These are phyloP conservation scores for Ariopsis seemanni DNA, from an alignment of 2,113 vertebrate species.

Conservation along the genomic window DNA sequence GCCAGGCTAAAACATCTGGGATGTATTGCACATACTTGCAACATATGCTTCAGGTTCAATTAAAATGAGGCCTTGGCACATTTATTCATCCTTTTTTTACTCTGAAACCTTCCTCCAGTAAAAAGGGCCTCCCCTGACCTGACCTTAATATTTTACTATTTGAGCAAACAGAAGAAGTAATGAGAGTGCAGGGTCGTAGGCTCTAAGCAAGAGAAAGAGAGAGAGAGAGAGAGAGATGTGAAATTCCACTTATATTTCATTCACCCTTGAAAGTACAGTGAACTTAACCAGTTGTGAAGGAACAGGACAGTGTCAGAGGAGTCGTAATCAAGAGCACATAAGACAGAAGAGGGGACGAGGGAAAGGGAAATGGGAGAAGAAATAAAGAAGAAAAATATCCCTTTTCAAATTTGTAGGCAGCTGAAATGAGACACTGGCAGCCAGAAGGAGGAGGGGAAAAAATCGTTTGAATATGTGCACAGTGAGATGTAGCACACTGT, in stretches of 20 bases:
- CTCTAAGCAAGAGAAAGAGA: slow-evolving; percentile 21
- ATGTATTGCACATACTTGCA: slow-evolving; percentile 90
- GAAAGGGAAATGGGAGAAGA: slow-evolving; percentile 58
- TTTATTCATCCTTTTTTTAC: slow-evolving; percentile 91
- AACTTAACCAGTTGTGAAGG: slow-evolving; percentile 67
- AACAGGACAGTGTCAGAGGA: slow-evolving; percentile 49
- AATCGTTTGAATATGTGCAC: slow-evolving; percentile 73
- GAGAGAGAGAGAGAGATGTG: slow-evolving; percentile 53
- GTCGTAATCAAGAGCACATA: slow-evolving; percentile 52
- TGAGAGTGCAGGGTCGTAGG: slow-evolving; percentile 69
- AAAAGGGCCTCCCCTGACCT: slow-evolving; percentile 78
- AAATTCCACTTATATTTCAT: slow-evolving; percentile 70
- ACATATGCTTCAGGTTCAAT: slow-evolving; percentile 96
- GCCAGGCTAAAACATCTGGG: slow-evolving; percentile 86
- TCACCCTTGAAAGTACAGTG: slow-evolving; percentile 72
- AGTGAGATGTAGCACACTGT: slow-evolving; percentile 72
- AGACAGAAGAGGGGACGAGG: slow-evolving; percentile 50
- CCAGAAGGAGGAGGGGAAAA: slow-evolving; percentile 57
- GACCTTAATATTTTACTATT: slow-evolving; percentile 77
- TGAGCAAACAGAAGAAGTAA: slow-evolving; percentile 76
- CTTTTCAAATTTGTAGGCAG: slow-evolving; percentile 68
- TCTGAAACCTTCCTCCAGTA: slow-evolving; percentile 59
- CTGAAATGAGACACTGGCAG: slow-evolving; percentile 72
- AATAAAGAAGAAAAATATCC: slow-evolving; percentile 61
- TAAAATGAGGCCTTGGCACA: slow-evolving; percentile 94